These are phyloP conservation scores for Nephrotoma flavescens DNA, from an alignment of 2,888 invertebrate genomes.

Conservation along the genomic window DNA sequence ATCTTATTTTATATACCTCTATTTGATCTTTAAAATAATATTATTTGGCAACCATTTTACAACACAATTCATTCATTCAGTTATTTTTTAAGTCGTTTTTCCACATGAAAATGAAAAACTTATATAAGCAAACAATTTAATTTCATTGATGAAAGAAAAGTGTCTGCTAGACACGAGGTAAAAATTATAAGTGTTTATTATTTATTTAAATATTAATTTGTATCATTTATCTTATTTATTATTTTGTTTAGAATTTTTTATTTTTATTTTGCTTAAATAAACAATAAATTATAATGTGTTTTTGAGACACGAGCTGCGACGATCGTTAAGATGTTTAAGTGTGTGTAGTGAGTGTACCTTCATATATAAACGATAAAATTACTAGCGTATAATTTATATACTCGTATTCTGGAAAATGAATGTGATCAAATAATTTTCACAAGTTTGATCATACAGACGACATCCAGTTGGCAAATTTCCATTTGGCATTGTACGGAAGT, in stretches of 20 bases:
- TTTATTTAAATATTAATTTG: background rate
- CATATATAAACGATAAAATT: background rate
- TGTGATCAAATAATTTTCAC: background rate
- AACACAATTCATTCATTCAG: background rate
- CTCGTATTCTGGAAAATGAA: background rate
- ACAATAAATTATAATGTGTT: background rate
- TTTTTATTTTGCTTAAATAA: background rate
- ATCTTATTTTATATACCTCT: background rate
- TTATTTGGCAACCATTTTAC: background rate
- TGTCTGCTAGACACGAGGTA: background rate
- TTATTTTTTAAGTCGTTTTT: background rate
- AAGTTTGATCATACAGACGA: background rate
- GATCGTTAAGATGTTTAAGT: background rate
- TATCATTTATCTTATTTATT: background rate
- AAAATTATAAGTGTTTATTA: background rate
- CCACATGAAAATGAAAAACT: background rate
- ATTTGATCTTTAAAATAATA: background rate
- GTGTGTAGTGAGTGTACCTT: background rate
- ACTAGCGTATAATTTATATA: background rate
- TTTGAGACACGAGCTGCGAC: background rate
- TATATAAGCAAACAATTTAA: background rate
- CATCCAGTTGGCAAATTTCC: slow-evolving; percentile 3
- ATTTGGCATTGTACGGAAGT: slow-evolving; percentile 6
- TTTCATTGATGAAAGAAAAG: background rate
- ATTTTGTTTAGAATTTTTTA: background rate